These are phyloP conservation scores for Brevimyrus niger DNA, from an alignment of 2,113 vertebrate genomes.

Conservation along the genomic window DNA sequence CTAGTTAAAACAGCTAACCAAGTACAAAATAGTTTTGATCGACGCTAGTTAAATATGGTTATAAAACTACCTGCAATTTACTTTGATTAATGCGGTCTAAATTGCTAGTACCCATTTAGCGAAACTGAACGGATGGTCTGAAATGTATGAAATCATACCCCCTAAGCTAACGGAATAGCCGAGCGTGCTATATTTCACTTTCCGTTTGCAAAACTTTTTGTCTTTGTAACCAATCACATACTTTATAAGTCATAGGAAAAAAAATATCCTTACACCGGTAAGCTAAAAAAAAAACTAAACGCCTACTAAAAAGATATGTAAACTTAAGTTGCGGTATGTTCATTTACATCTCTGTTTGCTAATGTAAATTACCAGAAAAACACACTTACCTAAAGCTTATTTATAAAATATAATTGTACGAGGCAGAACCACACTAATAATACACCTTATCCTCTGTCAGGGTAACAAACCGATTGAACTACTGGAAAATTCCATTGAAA, in stretches of 20 bases:
- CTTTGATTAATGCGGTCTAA: background rate
- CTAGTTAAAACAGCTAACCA: background rate
- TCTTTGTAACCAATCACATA: background rate
- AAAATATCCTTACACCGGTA: background rate
- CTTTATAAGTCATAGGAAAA: background rate
- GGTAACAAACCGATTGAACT: background rate
- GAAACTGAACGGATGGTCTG: background rate
- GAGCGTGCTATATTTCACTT: background rate
- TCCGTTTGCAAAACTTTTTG: background rate
- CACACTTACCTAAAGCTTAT: background rate
- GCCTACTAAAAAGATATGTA: background rate
- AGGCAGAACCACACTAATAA: background rate
- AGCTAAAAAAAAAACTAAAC: background rate
- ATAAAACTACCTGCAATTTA: background rate
- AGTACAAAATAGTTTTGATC: background rate
- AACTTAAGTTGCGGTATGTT: background rate
- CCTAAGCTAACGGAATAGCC: background rate
- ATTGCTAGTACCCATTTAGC: background rate
- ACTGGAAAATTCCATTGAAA: conserved; percentile 58
- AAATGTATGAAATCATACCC: background rate
- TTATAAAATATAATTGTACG: background rate
- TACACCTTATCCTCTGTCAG: background rate
- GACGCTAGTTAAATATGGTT: background rate
- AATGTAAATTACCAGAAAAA: background rate
- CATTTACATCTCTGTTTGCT: background rate